phyloP scores from a whole-genome alignment of 2,113 vertebrate species.

The Prolemur simus region DNA sequence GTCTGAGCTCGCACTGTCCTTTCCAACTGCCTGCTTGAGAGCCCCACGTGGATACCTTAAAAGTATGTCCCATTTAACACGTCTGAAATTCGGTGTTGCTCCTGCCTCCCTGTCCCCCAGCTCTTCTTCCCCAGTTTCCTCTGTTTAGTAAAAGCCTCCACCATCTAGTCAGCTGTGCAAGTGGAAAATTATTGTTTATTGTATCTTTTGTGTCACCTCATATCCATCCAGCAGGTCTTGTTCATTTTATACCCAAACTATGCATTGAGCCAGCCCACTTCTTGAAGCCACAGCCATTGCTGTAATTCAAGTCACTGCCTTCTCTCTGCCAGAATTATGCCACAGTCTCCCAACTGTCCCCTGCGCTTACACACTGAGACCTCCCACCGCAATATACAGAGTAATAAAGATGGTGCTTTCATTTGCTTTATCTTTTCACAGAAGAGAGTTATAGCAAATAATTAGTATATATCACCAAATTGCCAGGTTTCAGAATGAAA shows the following conservation, averaged over 20 bases:
- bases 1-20: not conserved
- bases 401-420: not conserved
- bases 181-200: not conserved
- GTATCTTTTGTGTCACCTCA: not conserved
- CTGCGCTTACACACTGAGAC: not conserved
- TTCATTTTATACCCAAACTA: not conserved
- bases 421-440: not conserved
- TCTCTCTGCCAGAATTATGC: not conserved
- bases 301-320: not conserved
- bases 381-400: not conserved
- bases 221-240: not conserved
- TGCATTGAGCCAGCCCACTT: not conserved
- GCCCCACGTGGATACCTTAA: not conserved
- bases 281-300: not conserved
- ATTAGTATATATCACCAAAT: not conserved
- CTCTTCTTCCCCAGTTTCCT: not conserved
- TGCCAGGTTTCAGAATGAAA: constrained; percentile 27
- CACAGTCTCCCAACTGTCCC: not conserved
- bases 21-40: not conserved
- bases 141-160: not conserved
- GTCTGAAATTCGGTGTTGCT: not conserved
- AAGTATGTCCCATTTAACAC: not conserved
- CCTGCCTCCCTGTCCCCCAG: not conserved
- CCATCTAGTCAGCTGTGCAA: not conserved
- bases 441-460: not conserved